These are phyloP conservation scores for Zophobas morio DNA, from an alignment of 1,140 invertebrate species.

Conservation along the genomic window DNA sequence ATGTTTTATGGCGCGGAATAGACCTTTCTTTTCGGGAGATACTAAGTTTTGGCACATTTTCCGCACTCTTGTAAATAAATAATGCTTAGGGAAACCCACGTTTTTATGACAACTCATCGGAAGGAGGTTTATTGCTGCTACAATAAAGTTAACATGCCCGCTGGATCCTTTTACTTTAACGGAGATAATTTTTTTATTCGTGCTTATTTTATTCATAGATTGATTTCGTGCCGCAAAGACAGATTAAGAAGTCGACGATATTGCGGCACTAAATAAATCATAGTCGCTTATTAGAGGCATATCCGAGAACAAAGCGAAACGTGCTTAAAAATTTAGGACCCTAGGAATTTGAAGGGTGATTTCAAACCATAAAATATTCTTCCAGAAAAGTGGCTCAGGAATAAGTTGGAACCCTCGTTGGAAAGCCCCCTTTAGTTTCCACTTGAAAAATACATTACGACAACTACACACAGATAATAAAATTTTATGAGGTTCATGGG, in stretches of 20 bases:
- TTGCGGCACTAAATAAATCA: too few relatives aligned
- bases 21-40: background rate
- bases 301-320: background rate
- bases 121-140: conserved; percentile 7
- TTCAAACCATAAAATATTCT: too few relatives aligned
- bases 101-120: conserved; percentile 27
- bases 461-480: conserved; percentile 8
- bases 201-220: background rate
- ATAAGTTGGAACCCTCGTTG: background rate
- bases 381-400: background rate
- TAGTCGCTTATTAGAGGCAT: too few relatives aligned
- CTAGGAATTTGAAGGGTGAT: too few relatives aligned
- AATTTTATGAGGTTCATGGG: conserved; percentile 17
- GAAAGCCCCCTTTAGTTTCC: background rate
- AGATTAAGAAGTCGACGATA: too few relatives aligned
- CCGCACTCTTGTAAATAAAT: conserved; percentile 18
- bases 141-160: conserved; percentile 7
- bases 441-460: background rate
- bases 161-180: background rate
- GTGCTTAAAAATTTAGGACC: too few relatives aligned
- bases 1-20: background rate
- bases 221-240: too few relatives aligned
- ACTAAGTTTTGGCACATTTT: background rate
- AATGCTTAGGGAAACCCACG: conserved; percentile 13
- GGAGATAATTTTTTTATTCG: background rate